phyloP scores from a whole-genome alignment of 2,797 vertebrate species.

The Spizella passerina region DNA sequence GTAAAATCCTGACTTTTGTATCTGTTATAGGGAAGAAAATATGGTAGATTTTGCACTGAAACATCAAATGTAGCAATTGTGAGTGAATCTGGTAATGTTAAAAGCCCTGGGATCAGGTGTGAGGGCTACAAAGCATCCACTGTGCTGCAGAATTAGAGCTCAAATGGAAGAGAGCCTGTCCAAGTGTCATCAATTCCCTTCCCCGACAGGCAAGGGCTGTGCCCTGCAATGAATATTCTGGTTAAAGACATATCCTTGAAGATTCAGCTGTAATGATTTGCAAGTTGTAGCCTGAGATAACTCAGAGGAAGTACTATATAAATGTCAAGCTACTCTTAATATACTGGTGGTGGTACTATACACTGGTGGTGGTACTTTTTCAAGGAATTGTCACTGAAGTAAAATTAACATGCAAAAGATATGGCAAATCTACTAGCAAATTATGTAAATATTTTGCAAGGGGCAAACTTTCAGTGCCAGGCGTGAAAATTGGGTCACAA shows the following conservation, averaged over 20 bases:
- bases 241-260: neutral
- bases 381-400: slow-evolving; percentile 52
- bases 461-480: slow-evolving; percentile 70
- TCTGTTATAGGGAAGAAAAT: neutral
- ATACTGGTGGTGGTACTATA: slow-evolving; percentile 1
- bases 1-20: slow-evolving; percentile 1
- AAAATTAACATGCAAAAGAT: slow-evolving; percentile 68
- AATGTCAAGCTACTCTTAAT: slow-evolving; percentile 55
- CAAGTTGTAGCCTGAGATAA: slow-evolving; percentile 46
- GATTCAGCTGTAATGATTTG: slow-evolving; percentile 27
- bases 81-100: neutral
- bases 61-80: neutral
- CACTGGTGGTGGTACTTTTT: slow-evolving; percentile 33
- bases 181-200: slow-evolving; percentile 4
- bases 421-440: slow-evolving; percentile 63
- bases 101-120: slow-evolving; percentile 2
- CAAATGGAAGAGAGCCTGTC: neutral
- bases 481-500: slow-evolving; percentile 73
- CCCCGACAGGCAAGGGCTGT: neutral
- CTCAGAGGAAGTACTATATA: slow-evolving; percentile 42
- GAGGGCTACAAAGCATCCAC: neutral
- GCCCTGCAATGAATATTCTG: neutral
- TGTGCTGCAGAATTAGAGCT: neutral
- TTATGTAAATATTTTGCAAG: slow-evolving; percentile 71
- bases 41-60: neutral